phyloP scores from a whole-genome alignment of 2,797 vertebrate species.

The Coluber constrictor region DNA sequence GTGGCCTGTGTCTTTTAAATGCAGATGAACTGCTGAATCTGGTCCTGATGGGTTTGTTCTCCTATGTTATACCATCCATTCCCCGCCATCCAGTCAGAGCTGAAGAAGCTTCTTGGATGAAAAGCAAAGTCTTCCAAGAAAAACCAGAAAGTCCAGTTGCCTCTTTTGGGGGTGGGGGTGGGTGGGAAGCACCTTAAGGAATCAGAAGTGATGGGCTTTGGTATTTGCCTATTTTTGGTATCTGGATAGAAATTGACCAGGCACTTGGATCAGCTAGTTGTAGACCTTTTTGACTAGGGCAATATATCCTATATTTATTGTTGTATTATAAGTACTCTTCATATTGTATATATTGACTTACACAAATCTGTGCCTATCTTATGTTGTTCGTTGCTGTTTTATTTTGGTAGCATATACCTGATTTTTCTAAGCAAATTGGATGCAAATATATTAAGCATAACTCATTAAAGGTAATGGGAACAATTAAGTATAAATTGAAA shows the following conservation, averaged over 20 bases:
- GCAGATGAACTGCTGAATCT: too few species aligned
- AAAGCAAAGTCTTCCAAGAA: too few species aligned
- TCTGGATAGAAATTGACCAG: neutral
- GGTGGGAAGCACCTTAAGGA: neutral
- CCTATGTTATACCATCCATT: too few species aligned
- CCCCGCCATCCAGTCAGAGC: too few species aligned
- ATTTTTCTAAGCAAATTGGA: neutral
- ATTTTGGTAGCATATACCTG: neutral
- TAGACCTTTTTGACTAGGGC: neutral
- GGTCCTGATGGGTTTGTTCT: too few species aligned
- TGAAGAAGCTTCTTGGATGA: too few species aligned
- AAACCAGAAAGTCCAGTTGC: too few species aligned
- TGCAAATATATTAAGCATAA: neutral
- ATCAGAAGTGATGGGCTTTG: neutral
- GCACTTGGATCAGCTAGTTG: too few species aligned
- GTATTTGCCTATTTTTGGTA: neutral
- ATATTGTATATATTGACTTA: too few species aligned
- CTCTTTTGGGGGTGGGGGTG: too few species aligned
- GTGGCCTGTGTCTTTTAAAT: too few species aligned
- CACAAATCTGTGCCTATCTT: neutral
- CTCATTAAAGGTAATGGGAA: neutral
- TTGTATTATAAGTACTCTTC: neutral
- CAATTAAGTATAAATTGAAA: neutral
- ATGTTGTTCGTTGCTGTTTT: neutral
- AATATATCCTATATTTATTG: too few species aligned